Base-by-base conservation (phyloP, 2,888 invertebrate species). In the Scaptomyza caliginosa region DNA sequence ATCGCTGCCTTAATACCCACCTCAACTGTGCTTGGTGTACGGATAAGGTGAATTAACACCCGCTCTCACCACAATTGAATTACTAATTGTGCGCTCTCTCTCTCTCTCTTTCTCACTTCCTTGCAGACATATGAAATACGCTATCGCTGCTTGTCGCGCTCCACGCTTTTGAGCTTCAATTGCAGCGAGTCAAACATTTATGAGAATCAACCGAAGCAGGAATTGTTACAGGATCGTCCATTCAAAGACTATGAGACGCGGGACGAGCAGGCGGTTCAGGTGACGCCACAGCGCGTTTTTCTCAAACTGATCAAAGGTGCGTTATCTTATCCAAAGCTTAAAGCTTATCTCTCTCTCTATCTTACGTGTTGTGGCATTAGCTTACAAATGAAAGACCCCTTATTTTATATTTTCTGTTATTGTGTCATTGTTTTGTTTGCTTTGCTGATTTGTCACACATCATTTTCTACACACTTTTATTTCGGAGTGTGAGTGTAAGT, bases 271-370 rank as follows among this genome's bases (percentile, higher is more conserved):
- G 88, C 88, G 4, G 92, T 94, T 43, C 95, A 95, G 89, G 93
- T 95, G 45, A 93, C 92, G 74, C 95, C 95, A 1, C 95, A 95
- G 89, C 92, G 90, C 69, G 90, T 94, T 19, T 92, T 92, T 30
- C 83, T 95, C 0, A 93, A 93, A 52, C 90, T 95, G 28, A 93
- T 94, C 80, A 93, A 94, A 86, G 92, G 94, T 94, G 91, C 91
- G 92, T 90, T 46, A 73, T 71, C 73, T 75, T 72, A 66, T 77
- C 67, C 32, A 50, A 24, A 39, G 71, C 57, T 50, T 36, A 54
- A 30, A 34, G 2, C 17, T 26, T 7, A 5, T 11, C 10, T 13
- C 45, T 11, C 17, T 56, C 39, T 36, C 38, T 19, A 5, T 3
- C 21, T 21, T 21, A 3, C 21, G 10, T 26, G 30, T 30, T 30